A percentile compares a stretch with the other conserved stretches of the same genome.
Conservation (phyloP, 2,113 vertebrate genomes). For the Triplophysa dalaica region DNA sequence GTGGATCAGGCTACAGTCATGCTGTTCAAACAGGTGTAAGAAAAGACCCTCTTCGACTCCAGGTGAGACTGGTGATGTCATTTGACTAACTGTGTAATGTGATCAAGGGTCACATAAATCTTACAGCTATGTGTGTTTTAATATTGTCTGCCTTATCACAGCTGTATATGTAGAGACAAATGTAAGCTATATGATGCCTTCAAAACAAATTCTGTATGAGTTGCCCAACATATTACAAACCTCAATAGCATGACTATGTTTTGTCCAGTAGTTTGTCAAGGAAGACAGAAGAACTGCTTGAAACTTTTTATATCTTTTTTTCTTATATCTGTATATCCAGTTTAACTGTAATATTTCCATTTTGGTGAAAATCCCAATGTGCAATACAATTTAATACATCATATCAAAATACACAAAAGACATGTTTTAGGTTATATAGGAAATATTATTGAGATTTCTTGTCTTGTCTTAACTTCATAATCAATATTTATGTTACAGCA, state of each 20-base stretch:
- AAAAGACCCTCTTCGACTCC: neutral
- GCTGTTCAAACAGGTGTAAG: neutral
- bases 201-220: no score
- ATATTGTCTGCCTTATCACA: neutral
- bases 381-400: neutral
- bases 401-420: neutral
- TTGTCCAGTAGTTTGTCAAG: no score
- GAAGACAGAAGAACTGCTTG: no score
- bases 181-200: no score
- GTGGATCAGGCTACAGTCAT: slow-evolving; percentile 35
- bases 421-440: neutral
- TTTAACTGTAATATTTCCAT: no score
- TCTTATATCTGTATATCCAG: no score
- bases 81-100: neutral
- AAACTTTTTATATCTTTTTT: no score
- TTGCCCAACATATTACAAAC: no score
- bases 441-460: slow-evolving; percentile 9
- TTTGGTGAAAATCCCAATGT: no score
- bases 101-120: neutral
- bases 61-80: slow-evolving; percentile 1
- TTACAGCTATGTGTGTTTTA: neutral
- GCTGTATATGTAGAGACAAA: no score
- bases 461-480: slow-evolving; percentile 4
- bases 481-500: slow-evolving; percentile 26
- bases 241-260: no score